phyloP scores from a whole-genome alignment of 1,140 invertebrate species.

The Magallana ariakensis region DNA sequence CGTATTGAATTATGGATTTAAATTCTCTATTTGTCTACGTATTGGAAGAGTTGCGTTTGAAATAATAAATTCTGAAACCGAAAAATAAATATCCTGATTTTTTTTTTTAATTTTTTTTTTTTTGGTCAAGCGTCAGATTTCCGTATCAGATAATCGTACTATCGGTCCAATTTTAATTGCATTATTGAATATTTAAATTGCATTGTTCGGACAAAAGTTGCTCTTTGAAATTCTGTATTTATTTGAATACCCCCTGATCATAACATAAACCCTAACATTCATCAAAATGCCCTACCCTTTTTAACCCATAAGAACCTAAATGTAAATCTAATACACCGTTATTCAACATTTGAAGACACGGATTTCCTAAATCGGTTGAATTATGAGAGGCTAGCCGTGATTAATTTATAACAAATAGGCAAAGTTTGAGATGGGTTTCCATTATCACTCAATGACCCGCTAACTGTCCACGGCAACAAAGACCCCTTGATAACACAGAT shows the following conservation, averaged over 20 bases:
- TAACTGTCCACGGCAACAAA: conserved; percentile 33
- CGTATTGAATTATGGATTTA: too few relatives aligned
- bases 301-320: not conserved
- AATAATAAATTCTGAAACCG: too few relatives aligned
- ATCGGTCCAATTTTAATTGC: not conserved
- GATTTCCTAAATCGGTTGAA: conserved; percentile 22
- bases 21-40: too few relatives aligned
- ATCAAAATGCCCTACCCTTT: not conserved
- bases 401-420: conserved; percentile 38
- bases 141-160: not conserved
- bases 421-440: not conserved
- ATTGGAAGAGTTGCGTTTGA: too few relatives aligned
- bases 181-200: too few relatives aligned
- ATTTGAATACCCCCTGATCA: not conserved
- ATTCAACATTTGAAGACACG: conserved; percentile 24
- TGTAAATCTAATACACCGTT: conserved; percentile 30
- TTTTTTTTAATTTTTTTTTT: too few relatives aligned
- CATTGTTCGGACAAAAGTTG: not conserved
- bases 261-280: not conserved
- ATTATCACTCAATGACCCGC: conserved; percentile 20
- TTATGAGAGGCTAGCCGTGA: not conserved
- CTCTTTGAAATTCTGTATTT: not conserved
- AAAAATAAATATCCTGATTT: too few relatives aligned
- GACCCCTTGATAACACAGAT: not conserved
- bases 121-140: not conserved